Base-by-base conservation (phyloP, 2,113 vertebrate genomes). In the Nannobrachium achirus region DNA sequence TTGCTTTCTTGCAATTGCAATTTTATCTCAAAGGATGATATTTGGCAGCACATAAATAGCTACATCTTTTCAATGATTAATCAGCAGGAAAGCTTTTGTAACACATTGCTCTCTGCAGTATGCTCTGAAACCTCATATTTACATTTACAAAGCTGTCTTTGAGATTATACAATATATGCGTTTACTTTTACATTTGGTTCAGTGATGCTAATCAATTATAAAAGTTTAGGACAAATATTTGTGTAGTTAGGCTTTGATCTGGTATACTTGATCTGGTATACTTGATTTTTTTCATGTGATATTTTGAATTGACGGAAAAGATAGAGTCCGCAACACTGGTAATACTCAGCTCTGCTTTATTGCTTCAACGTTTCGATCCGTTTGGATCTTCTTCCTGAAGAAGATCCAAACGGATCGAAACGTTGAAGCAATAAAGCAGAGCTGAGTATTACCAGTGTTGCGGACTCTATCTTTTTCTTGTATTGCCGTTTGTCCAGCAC, bases 221-320 rank as follows among this genome's bases (percentile, higher is more conserved):
- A 9, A 66, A 51, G 60, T 65, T 64, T 76, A 69, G 14, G 67
- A 79, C 69, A 11, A 67, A 53, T 80, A 70, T 76, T 73, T 64
- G 80, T 78, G 69, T 78, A 71, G 67, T 78, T 78, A 66, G 64
- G 56, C 51, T 81, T 74, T 69, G 33, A 65, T 72, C 60, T 71
- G 68, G 75, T 73, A 19, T 84, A 76, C 76, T 74, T 70, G 67
- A 82, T 75, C 75, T n/a, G n/a, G n/a, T 71, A 51, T 67, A 75
- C 42, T 42, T n/a, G n/a, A n/a, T n/a, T n/a, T n/a, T n/a, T 57
- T 87, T 87, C 89, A 33, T 33, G 25, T 33, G 6, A 33, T 33
- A 33, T 33, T 33, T 33, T 33, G 25, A 33, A 5, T 33, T 33
- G 25, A 33, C 25, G 6, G 6, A 33, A 33, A 33, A 33, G 25